Percentiles rank a stretch among this genome's conserved stretches.
Evolutionary conservation across 2,113 vertebrate genomes (phyloP).

Genomic region (Tyto alba): DNA sequence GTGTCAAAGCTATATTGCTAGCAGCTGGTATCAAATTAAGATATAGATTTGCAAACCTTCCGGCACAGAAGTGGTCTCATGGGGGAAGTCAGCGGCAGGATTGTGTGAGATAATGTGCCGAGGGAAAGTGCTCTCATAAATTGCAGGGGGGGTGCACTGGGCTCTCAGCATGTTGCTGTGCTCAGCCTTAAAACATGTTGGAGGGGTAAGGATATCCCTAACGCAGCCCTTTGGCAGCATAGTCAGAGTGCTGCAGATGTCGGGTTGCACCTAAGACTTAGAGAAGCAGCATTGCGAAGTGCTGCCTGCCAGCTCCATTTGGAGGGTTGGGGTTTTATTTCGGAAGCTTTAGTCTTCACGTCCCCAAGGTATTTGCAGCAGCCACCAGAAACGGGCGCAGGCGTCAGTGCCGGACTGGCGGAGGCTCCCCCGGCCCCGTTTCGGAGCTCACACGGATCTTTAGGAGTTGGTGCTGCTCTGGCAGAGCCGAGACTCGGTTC

Average conservation of each 20-base stretch:
- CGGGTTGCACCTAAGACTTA: neutral
- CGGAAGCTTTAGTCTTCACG: fast-evolving
- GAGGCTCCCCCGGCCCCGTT: fast-evolving
- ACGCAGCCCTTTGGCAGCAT: neutral
- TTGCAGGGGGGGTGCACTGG: fast-evolving
- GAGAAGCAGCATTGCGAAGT: neutral
- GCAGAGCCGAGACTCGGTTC: neutral
- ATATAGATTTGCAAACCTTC: neutral
- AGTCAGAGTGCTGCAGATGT: neutral
- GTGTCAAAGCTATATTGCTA: neutral
- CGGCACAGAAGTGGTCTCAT: neutral
- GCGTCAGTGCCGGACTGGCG: fast-evolving
- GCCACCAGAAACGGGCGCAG: fast-evolving
- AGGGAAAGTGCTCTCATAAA: neutral
- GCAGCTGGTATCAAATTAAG: neutral
- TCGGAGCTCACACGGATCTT: neutral
- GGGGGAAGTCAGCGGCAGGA: neutral
- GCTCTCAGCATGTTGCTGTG: neutral
- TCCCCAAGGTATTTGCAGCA: neutral
- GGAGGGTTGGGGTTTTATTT: fast-evolving
- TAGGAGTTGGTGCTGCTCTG: fast-evolving
- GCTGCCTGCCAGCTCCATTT: neutral
- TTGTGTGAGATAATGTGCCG: neutral
- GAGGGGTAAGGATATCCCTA: neutral
- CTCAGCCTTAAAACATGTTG: neutral